phyloP scores from a whole-genome alignment of 1,140 invertebrate species.

The Cotesia glomerata region DNA sequence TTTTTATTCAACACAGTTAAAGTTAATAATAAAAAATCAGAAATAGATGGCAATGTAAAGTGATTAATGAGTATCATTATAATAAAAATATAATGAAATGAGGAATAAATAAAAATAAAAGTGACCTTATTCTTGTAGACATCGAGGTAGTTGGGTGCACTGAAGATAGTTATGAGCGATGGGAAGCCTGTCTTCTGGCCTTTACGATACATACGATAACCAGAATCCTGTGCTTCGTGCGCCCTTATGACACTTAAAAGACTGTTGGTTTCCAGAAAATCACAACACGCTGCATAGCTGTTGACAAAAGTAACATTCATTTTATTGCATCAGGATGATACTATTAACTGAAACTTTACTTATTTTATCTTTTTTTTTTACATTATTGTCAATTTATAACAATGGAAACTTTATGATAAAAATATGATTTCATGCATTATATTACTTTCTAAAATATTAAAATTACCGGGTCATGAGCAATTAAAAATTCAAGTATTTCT shows the following conservation, averaged over 20 bases:
- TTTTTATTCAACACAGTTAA: no score
- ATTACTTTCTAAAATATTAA: no score
- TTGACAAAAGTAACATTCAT: conserved; percentile 46
- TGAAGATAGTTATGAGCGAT: conserved; percentile 99
- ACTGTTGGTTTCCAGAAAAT: conserved; percentile 99
- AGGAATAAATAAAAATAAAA: background rate
- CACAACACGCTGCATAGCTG: conserved; percentile 99
- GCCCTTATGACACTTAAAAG: conserved; percentile 99
- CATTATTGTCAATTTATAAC: no score
- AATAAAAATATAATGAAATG: background rate
- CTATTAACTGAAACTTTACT: background rate
- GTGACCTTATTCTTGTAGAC: conserved; percentile 99
- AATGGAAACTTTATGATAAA: no score
- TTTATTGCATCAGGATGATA: background rate
- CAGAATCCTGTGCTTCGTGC: conserved; percentile 99
- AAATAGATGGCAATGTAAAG: no score
- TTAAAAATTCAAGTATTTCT: no score
- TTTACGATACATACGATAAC: conserved; percentile 99
- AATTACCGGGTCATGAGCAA: no score
- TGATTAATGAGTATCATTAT: background rate
- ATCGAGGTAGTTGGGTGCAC: conserved; percentile 99
- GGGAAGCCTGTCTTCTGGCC: conserved; percentile 99
- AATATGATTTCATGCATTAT: no score
- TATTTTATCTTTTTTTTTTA: background rate
- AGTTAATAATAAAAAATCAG: no score